These are phyloP conservation scores for Mirounga angustirostris DNA, from an alignment of 2,113 vertebrate species.

Conservation along the genomic window DNA sequence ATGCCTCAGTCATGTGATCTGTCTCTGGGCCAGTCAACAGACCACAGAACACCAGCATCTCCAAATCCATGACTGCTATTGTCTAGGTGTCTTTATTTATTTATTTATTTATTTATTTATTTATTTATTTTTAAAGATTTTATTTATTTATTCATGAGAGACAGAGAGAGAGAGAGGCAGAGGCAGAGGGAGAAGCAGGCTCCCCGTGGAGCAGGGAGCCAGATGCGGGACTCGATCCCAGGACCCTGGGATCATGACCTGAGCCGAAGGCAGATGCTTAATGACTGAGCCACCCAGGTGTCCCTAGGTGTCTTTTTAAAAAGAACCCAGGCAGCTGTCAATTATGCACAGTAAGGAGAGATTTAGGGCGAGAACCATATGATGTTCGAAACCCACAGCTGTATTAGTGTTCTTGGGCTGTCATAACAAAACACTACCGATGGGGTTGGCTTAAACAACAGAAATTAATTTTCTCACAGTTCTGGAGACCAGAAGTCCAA, in stretches of 20 bases:
- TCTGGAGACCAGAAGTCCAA: background rate
- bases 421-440: background rate
- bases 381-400: background rate
- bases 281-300: too few relatives aligned
- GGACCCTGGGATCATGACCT: too few relatives aligned
- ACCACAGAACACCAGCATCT: background rate
- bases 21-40: background rate
- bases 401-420: background rate
- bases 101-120: too few relatives aligned
- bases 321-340: background rate
- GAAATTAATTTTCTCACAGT: background rate
- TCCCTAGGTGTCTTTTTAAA: background rate
- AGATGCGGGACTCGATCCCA: too few relatives aligned
- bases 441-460: background rate
- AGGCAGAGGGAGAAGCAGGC: too few relatives aligned
- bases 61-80: background rate
- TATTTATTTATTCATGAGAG: too few relatives aligned
- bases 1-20: background rate
- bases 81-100: background rate
- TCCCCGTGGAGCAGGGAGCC: too few relatives aligned
- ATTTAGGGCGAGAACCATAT: background rate
- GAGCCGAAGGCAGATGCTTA: too few relatives aligned
- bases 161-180: too few relatives aligned
- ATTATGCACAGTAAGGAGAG: background rate
- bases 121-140: too few relatives aligned